Evolutionary conservation across 2,888 invertebrate species (phyloP), one percentile per base, ranked within the genome.

Genomic region (Coelogynopora nodosa): DNA sequence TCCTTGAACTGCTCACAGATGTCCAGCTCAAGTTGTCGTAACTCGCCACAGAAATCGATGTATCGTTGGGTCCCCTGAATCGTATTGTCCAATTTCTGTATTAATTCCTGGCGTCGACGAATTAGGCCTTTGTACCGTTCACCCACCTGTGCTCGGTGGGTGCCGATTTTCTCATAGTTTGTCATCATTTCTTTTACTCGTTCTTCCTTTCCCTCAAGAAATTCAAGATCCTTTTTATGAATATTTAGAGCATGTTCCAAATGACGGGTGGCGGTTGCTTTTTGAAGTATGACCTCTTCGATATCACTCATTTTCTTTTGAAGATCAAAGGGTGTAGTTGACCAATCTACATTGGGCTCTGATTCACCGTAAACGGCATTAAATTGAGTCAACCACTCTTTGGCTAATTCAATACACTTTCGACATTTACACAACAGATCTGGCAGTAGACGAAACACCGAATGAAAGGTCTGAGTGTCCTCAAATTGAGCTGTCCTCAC

Each of bases 341-440:
- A 10, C 49, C n/a, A 87, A n/a, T 86, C 23, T 88, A 87, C 28
- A 86, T 84, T 30, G 88, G 88, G 30, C 87, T 87, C 31, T 0
- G 82, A 30, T 1, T 29, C 82, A 27, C 88, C 87, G 86, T 89
- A 89, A 13, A 90, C 86, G 88, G 89, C 88, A 86, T 88, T 87
- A 67, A 89, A 88, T 84, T 89, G 88, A 1, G 88, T 88, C 87
- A 90, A 88, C 91, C 91, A 91, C 28, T 89, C 88, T 86, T 90
- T 90, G 18, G 90, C 89, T 26, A 91, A 88, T 85, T 90, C 90
- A 23, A 90, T 88, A 18, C 90, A 89, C 86, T 90, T 90, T 87
- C 89, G 90, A 82, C 90, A 90, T 87, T 91, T 91, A 18, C 89
- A 89, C 88, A 91, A 90, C 10, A 90, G 89, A 87, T 91, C 91